Evolutionary conservation across 2,797 vertebrate genomes (phyloP).

Genomic region (Jordanella pulchra): DNA sequence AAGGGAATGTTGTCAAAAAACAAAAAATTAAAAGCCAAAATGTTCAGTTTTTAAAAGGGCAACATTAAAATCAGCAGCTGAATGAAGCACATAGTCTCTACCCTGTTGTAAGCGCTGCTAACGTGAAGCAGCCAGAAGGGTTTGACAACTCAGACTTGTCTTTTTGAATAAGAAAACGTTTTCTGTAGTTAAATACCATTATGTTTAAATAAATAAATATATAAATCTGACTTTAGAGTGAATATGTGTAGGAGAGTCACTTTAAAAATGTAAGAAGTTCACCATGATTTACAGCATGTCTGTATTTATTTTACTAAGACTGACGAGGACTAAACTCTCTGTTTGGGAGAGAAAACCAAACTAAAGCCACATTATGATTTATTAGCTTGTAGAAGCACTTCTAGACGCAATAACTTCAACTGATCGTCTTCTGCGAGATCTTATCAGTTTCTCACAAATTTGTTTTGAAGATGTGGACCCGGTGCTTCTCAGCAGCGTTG

Average conservation of each 20-base stretch:
- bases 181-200: neutral
- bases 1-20: no score
- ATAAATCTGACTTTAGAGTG: neutral
- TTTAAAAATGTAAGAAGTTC: neutral
- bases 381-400: neutral
- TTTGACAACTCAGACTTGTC: neutral
- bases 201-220: neutral
- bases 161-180: neutral
- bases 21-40: neutral
- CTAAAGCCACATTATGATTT: neutral
- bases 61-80: neutral
- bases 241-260: neutral
- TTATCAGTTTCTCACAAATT: neutral
- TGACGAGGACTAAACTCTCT: neutral
- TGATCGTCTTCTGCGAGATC: neutral
- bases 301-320: neutral
- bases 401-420: neutral
- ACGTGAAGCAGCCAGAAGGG: neutral
- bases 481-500: neutral
- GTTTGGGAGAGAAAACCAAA: neutral
- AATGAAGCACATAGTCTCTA: neutral
- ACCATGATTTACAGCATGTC: neutral
- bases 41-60: neutral
- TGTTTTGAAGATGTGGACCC: neutral
- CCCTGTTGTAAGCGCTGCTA: neutral